A percentile compares a stretch with the other conserved stretches of the same genome.
phyloP scores from a whole-genome alignment of 1,140 invertebrate genomes.

The Gonatopus flavifemur region DNA sequence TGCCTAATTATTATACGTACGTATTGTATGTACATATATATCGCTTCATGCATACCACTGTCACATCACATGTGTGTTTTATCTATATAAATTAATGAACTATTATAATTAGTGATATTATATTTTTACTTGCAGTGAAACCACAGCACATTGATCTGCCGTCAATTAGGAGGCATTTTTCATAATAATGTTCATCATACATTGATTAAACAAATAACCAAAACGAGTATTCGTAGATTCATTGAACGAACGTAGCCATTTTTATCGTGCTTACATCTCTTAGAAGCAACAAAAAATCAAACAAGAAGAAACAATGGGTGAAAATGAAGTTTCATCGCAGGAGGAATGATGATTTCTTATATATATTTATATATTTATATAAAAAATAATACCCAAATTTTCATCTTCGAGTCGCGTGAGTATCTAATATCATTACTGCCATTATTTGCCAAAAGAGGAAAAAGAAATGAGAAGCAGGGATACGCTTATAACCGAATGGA shows the following conservation, averaged over 20 bases:
- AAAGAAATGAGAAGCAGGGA: too few species aligned
- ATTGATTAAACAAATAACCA: too few species aligned
- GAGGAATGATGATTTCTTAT: conserved; percentile 2
- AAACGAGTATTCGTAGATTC: conserved; percentile 45
- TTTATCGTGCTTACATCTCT: conserved; percentile 37
- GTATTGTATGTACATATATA: neutral
- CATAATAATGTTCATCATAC: conserved; percentile 54
- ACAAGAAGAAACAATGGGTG: conserved; percentile 6
- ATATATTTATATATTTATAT: too few species aligned
- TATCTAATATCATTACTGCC: conserved; percentile 35
- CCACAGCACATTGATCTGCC: conserved; percentile 57
- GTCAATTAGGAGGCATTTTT: conserved; percentile 53
- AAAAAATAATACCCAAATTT: too few species aligned
- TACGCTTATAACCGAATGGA: too few species aligned
- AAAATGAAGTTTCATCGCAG: neutral
- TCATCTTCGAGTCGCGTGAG: too few species aligned
- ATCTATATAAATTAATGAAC: conserved; percentile 10
- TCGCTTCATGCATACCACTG: conserved; percentile 15
- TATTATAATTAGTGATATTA: conserved; percentile 39
- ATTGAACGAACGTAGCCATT: conserved; percentile 46
- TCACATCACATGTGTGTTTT: too few species aligned
- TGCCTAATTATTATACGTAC: neutral
- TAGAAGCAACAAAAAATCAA: conserved; percentile 12
- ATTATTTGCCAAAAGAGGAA: conserved; percentile 39
- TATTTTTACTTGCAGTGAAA: conserved; percentile 57